A percentile compares a stretch with the other conserved stretches of the same genome.
phyloP scores from a whole-genome alignment of 2,797 vertebrate genomes.

The Coregonus suidteri region DNA sequence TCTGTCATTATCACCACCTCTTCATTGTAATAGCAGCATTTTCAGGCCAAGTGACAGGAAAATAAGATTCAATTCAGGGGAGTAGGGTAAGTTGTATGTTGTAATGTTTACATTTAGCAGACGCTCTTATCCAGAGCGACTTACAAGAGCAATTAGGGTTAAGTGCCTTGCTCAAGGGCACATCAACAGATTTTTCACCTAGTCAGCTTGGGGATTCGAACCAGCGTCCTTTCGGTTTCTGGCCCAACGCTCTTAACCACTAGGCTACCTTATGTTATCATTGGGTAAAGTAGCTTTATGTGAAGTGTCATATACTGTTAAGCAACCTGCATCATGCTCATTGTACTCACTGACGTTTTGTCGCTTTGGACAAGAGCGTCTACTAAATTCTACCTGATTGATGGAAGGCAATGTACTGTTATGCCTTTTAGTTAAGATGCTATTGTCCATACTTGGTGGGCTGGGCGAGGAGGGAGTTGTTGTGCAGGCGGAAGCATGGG shows the following conservation, averaged over 20 bases:
- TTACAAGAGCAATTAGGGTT: too few species aligned
- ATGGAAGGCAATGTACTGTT: background rate
- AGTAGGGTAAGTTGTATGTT: background rate
- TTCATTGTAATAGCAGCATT: background rate
- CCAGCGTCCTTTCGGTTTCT: too few species aligned
- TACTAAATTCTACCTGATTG: background rate
- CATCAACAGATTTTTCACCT: too few species aligned
- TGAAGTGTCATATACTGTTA: background rate
- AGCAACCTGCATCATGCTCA: background rate
- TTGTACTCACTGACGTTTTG: background rate
- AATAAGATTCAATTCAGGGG: too few species aligned
- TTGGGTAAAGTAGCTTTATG: too few species aligned
- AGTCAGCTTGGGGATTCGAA: too few species aligned
- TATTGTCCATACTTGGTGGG: slow-evolving; percentile 84
- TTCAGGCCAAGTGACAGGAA: too few species aligned
- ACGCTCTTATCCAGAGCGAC: too few species aligned
- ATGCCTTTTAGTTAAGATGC: background rate
- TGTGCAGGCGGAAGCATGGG: slow-evolving; percentile 87
- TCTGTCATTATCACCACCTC: slow-evolving; percentile 4
- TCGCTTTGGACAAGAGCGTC: background rate
- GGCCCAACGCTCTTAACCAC: too few species aligned
- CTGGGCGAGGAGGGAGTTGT: slow-evolving; percentile 86
- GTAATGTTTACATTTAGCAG: background rate
- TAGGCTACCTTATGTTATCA: background rate
- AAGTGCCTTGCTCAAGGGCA: too few species aligned